Percentiles rank a stretch among this genome's conserved stretches.
phyloP scores from a whole-genome alignment of 2,113 vertebrate species.

The Hippoglossus stenolepis region DNA sequence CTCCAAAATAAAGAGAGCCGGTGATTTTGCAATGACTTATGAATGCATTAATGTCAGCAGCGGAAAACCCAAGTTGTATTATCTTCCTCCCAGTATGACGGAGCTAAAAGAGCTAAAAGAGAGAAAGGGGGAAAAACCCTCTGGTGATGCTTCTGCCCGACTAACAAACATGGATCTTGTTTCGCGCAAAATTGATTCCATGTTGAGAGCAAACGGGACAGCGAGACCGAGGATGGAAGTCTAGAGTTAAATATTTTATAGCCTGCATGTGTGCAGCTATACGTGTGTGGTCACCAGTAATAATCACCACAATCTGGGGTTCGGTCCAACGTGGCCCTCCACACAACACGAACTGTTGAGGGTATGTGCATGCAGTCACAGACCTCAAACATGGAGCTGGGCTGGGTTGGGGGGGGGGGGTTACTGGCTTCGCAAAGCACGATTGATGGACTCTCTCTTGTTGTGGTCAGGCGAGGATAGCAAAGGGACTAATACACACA shows the following conservation, averaged over 20 bases:
- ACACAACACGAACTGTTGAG: conserved; percentile 41
- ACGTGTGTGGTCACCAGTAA: conserved; percentile 72
- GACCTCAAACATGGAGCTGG: conserved; percentile 33
- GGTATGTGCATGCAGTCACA: conserved; percentile 53
- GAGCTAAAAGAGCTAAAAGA: conserved; percentile 45
- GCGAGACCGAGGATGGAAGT: conserved; percentile 42
- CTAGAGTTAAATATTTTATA: conserved; percentile 64
- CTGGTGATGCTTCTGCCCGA: conserved; percentile 63
- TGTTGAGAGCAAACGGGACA: conserved; percentile 63
- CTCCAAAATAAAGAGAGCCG: conserved; percentile 44
- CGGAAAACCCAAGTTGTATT: conserved; percentile 54
- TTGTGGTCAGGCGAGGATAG: conserved; percentile 39
- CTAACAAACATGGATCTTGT: conserved; percentile 66
- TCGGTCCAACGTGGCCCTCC: conserved; percentile 53
- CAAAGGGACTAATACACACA: conserved; percentile 4
- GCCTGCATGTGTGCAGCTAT: conserved; percentile 71
- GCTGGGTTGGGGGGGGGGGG: conserved; percentile 21
- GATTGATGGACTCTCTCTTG: conserved; percentile 37
- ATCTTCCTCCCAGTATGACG: conserved; percentile 50
- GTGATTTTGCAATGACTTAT: conserved; percentile 48
- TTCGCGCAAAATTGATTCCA: conserved; percentile 74
- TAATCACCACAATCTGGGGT: conserved; percentile 68
- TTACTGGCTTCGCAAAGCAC: conserved; percentile 30
- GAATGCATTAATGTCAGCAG: conserved; percentile 62
- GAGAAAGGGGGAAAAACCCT: conserved; percentile 47